Evolutionary conservation across 2,888 invertebrate genomes (phyloP).

Genomic region (Rhorus exstirpatorius): DNA sequence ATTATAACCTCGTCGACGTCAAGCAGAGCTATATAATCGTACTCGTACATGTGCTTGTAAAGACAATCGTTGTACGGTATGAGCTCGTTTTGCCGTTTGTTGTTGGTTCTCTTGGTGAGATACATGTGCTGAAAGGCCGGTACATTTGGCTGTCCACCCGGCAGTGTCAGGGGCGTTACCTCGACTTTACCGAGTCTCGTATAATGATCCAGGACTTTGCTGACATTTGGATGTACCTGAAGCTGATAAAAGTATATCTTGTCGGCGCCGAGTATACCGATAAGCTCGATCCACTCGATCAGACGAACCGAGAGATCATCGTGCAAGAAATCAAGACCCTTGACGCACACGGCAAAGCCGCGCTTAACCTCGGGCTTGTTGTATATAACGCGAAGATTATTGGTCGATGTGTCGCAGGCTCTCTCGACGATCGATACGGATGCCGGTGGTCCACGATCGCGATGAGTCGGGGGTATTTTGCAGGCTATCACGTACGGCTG

Average conservation of each 20-base stretch:
- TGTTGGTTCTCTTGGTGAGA: slow-evolving; percentile 95
- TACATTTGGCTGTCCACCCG: slow-evolving; percentile 96
- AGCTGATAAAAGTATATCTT: slow-evolving; percentile 92
- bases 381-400: slow-evolving; percentile 94
- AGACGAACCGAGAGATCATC: slow-evolving; percentile 96
- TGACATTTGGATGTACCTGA: slow-evolving; percentile 96
- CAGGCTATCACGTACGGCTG: slow-evolving; percentile 97
- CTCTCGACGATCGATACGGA: slow-evolving; percentile 95
- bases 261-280: slow-evolving; percentile 95
- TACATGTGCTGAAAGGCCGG: slow-evolving; percentile 96
- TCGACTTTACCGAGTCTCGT: slow-evolving; percentile 90
- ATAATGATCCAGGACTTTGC: slow-evolving; percentile 92
- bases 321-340: slow-evolving; percentile 96
- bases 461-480: slow-evolving; percentile 92
- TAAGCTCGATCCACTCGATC: slow-evolving; percentile 97
- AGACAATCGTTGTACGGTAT: slow-evolving; percentile 99
- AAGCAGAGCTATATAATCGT: slow-evolving; percentile 95
- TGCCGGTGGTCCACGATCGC: slow-evolving; percentile 91
- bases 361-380: slow-evolving; percentile 91
- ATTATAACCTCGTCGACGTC: slow-evolving; percentile 98
- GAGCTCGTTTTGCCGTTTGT: slow-evolving; percentile 97
- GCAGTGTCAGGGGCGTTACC: slow-evolving; percentile 93
- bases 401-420: slow-evolving; percentile 94
- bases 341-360: slow-evolving; percentile 96
- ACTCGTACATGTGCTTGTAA: slow-evolving; percentile 96